These are phyloP conservation scores for Calephelis virginiensis DNA, from an alignment of 1,140 invertebrate species.

Conservation along the genomic window DNA sequence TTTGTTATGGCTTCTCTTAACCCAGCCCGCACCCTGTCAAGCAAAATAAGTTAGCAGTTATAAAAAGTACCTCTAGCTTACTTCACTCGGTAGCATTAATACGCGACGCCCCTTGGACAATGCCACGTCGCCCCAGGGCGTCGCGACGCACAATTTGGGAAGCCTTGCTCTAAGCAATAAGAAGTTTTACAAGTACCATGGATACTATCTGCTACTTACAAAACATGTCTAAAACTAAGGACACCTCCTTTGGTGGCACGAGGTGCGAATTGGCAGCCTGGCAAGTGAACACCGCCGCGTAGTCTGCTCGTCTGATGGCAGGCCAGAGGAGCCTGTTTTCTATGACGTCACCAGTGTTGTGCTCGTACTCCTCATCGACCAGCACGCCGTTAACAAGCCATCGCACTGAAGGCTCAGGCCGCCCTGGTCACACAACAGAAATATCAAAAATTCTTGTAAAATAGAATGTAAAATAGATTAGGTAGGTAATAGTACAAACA, in stretches of 20 bases:
- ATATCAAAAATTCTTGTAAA: neutral
- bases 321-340: conserved; percentile 89
- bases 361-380: conserved; percentile 89
- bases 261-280: conserved; percentile 90
- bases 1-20: no score
- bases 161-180: no score
- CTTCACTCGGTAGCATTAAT: no score
- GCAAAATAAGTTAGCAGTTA: no score
- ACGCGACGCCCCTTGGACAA: no score
- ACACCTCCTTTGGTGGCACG: conserved; percentile 86
- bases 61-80: no score
- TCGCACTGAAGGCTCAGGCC: conserved; percentile 82
- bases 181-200: no score
- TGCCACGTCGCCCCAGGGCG: no score
- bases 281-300: conserved; percentile 90
- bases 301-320: conserved; percentile 86
- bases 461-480: no score
- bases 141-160: no score
- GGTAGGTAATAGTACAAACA: no score
- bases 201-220: conserved; percentile 81
- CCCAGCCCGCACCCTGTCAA: no score
- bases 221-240: conserved; percentile 88
- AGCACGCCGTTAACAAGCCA: conserved; percentile 87
- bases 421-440: conserved; percentile 66
- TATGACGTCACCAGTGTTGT: conserved; percentile 90